phyloP scores from a whole-genome alignment of 2,888 invertebrate species.

The Andrena marginata region DNA sequence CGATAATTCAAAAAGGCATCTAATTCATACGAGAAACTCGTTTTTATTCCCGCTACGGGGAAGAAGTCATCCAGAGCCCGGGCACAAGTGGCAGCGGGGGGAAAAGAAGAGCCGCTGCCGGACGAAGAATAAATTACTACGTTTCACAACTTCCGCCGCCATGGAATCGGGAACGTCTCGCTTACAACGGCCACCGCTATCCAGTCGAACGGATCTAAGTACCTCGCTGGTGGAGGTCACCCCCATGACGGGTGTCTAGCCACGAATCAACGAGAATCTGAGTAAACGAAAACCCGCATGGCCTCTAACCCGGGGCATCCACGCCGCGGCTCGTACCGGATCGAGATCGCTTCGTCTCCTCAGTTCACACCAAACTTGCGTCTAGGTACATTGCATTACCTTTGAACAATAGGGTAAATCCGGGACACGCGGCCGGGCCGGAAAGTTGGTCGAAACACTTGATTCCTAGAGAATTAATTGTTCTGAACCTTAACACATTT shows the following conservation, averaged over 20 bases:
- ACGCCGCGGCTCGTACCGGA: constrained; percentile 1
- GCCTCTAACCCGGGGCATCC: constrained; percentile 5
- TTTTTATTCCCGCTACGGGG: constrained; percentile 41
- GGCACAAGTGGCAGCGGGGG: background rate
- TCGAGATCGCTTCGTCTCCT: constrained; percentile 33
- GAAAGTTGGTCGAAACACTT: no score
- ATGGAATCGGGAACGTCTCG: constrained; percentile 49
- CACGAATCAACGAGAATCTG: constrained; percentile 43
- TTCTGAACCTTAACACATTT: no score
- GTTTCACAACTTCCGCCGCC: constrained; percentile 61
- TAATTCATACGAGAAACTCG: constrained; percentile 60
- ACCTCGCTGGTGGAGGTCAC: constrained; percentile 22
- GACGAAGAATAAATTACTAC: constrained; percentile 42
- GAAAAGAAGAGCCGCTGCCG: background rate
- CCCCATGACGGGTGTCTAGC: constrained; percentile 41
- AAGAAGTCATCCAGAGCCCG: constrained; percentile 18
- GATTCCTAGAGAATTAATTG: no score
- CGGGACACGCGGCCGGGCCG: no score
- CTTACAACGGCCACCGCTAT: constrained; percentile 12
- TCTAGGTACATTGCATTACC: no score
- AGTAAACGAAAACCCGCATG: constrained; percentile 60
- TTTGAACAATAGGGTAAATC: no score
- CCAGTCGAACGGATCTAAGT: constrained; percentile 14
- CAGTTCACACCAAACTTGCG: constrained; percentile 14
- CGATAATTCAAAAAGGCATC: constrained; percentile 55